These are phyloP conservation scores for Conger conger DNA, from an alignment of 2,113 vertebrate species.

Conservation along the genomic window DNA sequence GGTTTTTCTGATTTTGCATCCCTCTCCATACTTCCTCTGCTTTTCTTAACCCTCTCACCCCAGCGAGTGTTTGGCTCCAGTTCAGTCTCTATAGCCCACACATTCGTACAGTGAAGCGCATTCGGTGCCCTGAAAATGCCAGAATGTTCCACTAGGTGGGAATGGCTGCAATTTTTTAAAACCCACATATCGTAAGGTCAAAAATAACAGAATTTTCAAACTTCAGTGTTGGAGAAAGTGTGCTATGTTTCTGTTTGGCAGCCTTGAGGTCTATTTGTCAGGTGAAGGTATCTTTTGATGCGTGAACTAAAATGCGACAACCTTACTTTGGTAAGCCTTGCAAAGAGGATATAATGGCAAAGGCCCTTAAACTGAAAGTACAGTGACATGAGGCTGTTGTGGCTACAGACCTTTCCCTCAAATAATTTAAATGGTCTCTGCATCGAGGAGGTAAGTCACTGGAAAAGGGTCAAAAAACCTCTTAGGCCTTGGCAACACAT, in stretches of 20 bases:
- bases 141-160: neutral
- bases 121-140: neutral
- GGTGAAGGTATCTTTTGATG: too few species aligned
- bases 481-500: constrained; percentile 37
- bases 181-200: too few species aligned
- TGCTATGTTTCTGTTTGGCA: too few species aligned
- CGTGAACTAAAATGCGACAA: too few species aligned
- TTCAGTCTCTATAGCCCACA: neutral
- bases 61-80: neutral
- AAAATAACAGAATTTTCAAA: too few species aligned
- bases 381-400: constrained; percentile 35
- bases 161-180: too few species aligned
- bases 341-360: too few species aligned
- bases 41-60: neutral
- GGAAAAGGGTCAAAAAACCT: constrained; percentile 48
- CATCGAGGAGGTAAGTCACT: constrained; percentile 36
- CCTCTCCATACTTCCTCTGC: neutral
- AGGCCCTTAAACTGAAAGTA: neutral
- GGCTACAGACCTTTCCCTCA: constrained; percentile 36
- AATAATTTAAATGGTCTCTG: constrained; percentile 44
- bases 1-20: neutral
- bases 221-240: too few species aligned
- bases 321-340: too few species aligned
- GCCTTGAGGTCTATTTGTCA: too few species aligned
- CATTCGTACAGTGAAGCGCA: neutral